Conservation (phyloP, 2,888 invertebrate species). For the Zele albiditarsus region DNA sequence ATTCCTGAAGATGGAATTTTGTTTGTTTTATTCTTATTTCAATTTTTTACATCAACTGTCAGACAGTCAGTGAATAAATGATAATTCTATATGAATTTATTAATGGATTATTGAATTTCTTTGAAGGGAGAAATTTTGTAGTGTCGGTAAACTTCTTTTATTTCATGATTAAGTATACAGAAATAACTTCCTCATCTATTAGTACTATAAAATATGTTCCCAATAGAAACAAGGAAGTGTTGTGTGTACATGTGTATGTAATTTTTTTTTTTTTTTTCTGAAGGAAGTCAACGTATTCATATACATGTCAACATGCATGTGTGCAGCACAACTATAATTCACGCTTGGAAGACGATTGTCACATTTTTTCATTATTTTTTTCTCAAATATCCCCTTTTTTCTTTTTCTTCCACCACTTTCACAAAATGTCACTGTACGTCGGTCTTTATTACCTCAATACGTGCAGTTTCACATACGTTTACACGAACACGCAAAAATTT, state of each 20-base stretch:
- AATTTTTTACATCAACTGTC: neutral
- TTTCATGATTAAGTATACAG: neutral
- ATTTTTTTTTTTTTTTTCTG: neutral
- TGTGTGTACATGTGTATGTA: neutral
- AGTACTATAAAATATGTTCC: neutral
- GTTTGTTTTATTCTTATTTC: no score
- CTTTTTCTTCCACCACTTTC: neutral
- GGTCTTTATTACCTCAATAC: neutral
- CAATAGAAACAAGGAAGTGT: slow-evolving; percentile 1
- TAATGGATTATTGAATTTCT: neutral
- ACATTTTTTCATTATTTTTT: neutral
- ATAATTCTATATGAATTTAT: neutral
- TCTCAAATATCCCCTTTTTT: neutral
- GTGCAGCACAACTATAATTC: neutral
- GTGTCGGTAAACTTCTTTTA: neutral
- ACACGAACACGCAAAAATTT: neutral
- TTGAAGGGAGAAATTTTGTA: neutral
- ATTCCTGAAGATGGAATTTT: no score
- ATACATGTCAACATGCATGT: neutral
- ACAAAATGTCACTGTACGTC: neutral
- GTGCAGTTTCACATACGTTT: neutral
- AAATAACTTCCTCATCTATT: neutral
- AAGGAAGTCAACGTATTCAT: neutral
- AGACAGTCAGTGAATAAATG: neutral
- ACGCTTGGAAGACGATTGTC: slow-evolving; percentile 3